Base-by-base conservation (phyloP, 2,888 invertebrate species). In the Callyntrura sp. region DNA sequence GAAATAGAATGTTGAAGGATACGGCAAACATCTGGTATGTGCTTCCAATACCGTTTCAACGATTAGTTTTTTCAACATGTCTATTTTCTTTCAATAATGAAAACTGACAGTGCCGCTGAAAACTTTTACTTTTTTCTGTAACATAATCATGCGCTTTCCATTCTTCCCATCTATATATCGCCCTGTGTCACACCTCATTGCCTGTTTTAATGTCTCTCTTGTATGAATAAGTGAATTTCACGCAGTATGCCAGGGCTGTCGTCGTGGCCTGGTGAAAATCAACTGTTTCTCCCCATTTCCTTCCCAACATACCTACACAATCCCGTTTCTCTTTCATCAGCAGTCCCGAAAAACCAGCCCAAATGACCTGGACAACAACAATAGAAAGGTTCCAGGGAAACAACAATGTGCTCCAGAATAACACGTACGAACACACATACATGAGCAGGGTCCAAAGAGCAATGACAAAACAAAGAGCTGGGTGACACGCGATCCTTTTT, bases 401-500 rank as follows among this genome's bases (percentile, higher is more conserved):
- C 35, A 35, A 35, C 35, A 35, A 35, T 62, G 23, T 62, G 62
- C 62, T 62, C 17, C 62, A 84, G 68, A 20, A 83, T 14, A 70
- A 25, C 28, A 79, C 57, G 35, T 51, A 57, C 43, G n/a, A n/a
- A 62, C 3, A 9, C 1, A 12, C 14, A 28, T 28, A 28, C 28
- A 35, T 43, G 60, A 65, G 60, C 84, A 90, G 25, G 78, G 88
- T 51, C 57, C 86, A 85, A 85, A 83, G 89, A 73, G 87, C 85
- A 85, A 57, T 70, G 83, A 89, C 87, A 89, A 68, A 78, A 79
- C 60, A 83, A 85, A 85, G 84, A 89, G 62, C 68, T 17, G 62
- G 43, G 62, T 76, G 83, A 86, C 92, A 92, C 92, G 92, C 92
- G 85, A 92, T 91, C 89, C 62, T 23, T 62, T 45, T 91, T 89